Conservation (phyloP, 2,797 vertebrate species). For the Periparus ater region DNA sequence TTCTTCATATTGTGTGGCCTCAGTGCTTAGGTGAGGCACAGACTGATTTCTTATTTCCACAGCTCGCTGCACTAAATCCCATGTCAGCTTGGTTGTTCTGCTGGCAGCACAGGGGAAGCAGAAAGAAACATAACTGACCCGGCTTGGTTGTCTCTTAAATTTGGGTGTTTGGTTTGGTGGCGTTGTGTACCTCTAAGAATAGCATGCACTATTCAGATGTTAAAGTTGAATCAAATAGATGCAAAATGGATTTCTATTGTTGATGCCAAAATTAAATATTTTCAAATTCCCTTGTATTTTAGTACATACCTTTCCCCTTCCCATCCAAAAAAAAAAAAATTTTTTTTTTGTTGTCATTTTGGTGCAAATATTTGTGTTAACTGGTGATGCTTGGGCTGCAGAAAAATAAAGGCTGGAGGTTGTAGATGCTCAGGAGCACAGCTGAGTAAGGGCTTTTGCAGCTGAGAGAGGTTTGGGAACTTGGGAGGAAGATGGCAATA, state of each 20-base stretch:
- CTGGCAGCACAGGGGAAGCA: not conserved
- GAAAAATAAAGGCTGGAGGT: not conserved
- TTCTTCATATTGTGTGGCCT: slow-evolving; percentile 62
- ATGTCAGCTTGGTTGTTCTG: not conserved
- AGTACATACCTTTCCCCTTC: accelerated
- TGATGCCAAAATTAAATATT: not conserved
- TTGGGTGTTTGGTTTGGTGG: not conserved
- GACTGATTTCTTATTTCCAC: slow-evolving; percentile 51
- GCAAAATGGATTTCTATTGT: not conserved
- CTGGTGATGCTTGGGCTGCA: not conserved
- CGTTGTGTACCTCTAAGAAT: not conserved
- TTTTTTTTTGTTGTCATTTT: not conserved
- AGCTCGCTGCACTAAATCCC: slow-evolving; percentile 31
- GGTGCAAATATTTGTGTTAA: not conserved
- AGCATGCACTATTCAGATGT: not conserved
- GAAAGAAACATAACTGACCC: not conserved
- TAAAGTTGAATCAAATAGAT: not conserved
- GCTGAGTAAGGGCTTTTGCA: not conserved
- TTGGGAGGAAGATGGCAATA: not conserved
- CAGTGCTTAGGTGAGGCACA: slow-evolving; percentile 34
- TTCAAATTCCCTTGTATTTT: not conserved
- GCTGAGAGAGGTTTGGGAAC: not conserved
- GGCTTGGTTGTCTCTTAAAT: not conserved
- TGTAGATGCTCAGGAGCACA: not conserved
- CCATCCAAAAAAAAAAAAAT: not conserved